Percentiles rank a stretch among this genome's conserved stretches.
Evolutionary conservation across 2,888 invertebrate genomes (phyloP).

Genomic region (Andrena hattorfiana): DNA sequence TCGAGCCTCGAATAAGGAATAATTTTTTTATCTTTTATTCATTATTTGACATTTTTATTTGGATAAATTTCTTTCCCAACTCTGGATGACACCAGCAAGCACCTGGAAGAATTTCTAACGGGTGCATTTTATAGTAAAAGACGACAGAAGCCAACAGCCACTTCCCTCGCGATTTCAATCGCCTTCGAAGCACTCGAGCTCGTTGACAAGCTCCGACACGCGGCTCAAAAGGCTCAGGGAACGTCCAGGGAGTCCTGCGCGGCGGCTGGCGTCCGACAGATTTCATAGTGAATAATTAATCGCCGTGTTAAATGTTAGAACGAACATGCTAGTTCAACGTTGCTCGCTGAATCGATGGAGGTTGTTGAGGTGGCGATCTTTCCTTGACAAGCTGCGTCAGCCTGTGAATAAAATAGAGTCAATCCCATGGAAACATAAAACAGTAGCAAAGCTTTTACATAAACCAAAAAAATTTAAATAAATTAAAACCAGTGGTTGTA

Average conservation of each 20-base stretch:
- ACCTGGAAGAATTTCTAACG: not conserved
- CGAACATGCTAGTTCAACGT: slow-evolving; percentile 12
- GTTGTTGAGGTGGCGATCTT: not conserved
- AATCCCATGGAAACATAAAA: not conserved
- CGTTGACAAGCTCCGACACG: slow-evolving; percentile 7
- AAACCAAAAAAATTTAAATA: too few species aligned
- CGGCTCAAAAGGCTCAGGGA: not conserved
- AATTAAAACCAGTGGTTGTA: too few species aligned
- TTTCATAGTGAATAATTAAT: slow-evolving; percentile 37
- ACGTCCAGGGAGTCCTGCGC: not conserved
- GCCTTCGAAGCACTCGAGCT: not conserved
- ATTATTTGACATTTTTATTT: too few species aligned
- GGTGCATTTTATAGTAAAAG: not conserved
- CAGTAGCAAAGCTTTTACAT: not conserved
- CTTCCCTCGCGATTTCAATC: slow-evolving; percentile 6
- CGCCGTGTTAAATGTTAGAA: slow-evolving; percentile 29
- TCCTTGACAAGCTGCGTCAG: not conserved
- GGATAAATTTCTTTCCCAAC: too few species aligned
- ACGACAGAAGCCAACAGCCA: not conserved
- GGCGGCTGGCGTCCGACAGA: slow-evolving; percentile 24
- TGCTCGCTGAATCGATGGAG: not conserved
- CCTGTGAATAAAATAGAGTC: too few species aligned
- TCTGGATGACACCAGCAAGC: too few species aligned
- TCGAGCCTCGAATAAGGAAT: too few species aligned
- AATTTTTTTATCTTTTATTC: too few species aligned